phyloP scores from a whole-genome alignment of 2,797 vertebrate species.

The Pipistrellus pipistrellus region DNA sequence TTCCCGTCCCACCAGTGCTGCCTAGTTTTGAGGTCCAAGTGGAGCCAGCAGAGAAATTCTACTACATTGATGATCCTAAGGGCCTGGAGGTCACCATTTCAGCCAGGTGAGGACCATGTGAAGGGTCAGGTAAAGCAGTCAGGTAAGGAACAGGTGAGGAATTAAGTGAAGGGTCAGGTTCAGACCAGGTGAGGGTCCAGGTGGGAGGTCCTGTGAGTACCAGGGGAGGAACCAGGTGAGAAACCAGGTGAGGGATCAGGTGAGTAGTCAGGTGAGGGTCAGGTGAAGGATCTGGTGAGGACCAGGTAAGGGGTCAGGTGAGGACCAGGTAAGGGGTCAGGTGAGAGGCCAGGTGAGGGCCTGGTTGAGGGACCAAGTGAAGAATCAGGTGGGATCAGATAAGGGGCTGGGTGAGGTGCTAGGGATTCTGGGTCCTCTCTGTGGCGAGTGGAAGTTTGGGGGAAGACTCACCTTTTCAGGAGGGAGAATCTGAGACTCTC shows the following conservation, averaged over 20 bases:
- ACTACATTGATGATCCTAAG: conserved; percentile 81
- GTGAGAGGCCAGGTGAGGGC: neutral
- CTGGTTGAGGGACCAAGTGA: no score
- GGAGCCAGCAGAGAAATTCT: conserved; percentile 82
- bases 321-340: neutral
- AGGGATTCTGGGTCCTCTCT: neutral
- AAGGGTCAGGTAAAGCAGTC: neutral
- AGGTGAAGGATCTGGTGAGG: no score
- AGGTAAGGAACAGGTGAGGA: no score
- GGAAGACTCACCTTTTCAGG: no score
- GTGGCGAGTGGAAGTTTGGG: accelerated
- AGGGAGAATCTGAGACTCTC: neutral
- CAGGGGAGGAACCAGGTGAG: no score
- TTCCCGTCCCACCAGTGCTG: conserved; percentile 81
- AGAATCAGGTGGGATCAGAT: neutral
- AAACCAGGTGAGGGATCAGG: no score
- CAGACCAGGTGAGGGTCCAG: no score
- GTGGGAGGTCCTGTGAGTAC: no score
- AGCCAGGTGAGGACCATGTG: conserved; percentile 49
- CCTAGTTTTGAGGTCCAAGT: conserved; percentile 89
- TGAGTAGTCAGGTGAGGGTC: no score
- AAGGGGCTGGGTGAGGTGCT: neutral
- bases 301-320: no score
- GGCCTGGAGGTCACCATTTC: conserved; percentile 84
- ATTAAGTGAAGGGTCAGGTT: no score